Base-by-base conservation (phyloP, 2,888 invertebrate genomes). In the Thumatha senex region DNA sequence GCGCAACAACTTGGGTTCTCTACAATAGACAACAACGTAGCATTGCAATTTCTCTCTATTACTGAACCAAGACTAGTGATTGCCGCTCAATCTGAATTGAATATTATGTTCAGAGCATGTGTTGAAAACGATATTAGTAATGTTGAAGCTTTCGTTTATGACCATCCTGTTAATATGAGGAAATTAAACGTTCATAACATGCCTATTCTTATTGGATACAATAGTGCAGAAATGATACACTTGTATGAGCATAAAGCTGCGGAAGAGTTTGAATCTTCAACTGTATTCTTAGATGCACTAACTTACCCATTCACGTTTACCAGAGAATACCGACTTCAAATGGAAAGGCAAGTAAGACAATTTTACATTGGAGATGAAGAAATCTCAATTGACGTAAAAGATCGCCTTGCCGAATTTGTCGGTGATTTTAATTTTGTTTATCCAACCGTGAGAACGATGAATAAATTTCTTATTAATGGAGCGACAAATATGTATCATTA, bases 331-430 rank as follows among this genome's bases (percentile, higher is more conserved):
- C 56, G 66, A 13, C 35, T 15, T 43, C 60, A 63, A 49, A 71
- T 66, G 61, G 71, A 70, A 56, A 42, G 67, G 58, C 39, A 78
- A 15, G 52, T 79, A 2, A 60, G 72, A 51, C 71, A 78, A 43
- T 84, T 82, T 48, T 85, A 85, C 24, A 72, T 82, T 7, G 84
- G 84, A 0, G 83, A 81, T 11, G 53, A 63, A 46, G 43, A 31
- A 8, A 45, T 63, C 7, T 57, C 47, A 45, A 61, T 73, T 48
- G 56, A 58, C 3, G 54, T 78, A 2, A 73, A 56, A 47, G 51
- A 63, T 9, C 48, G 61, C 2, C 24, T 84, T 0, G 65, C 58
- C 0, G 61, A 73, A 13, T 84, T 80, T 14, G 36, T 47, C 31
- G 78, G 84, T 0, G 85, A 86, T 59, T 64, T 69, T 7, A n/a